phyloP scores from a whole-genome alignment of 2,113 vertebrate genomes.

The Thamnaconus septentrionalis region DNA sequence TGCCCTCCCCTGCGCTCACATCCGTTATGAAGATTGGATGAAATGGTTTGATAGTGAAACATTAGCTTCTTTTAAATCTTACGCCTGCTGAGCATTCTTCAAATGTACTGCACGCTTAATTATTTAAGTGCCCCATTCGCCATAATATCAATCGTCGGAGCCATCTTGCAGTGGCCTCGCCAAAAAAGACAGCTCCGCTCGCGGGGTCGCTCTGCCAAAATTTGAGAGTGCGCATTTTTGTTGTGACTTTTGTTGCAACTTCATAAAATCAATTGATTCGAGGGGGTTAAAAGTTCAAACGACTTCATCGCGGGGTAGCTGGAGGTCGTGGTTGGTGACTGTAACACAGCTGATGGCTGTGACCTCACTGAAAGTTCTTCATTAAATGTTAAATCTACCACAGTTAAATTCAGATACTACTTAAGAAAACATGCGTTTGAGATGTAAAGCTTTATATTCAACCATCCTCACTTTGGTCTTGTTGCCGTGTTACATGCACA shows the following conservation, averaged over 20 bases:
- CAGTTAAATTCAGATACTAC: too few relatives aligned
- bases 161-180: constrained; percentile 49
- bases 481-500: too few relatives aligned
- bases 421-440: too few relatives aligned
- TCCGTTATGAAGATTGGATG: constrained; percentile 67
- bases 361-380: constrained; percentile 1
- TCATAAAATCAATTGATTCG: constrained; percentile 29
- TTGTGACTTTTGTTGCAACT: not conserved
- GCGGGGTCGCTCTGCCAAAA: not conserved
- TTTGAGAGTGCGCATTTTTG: not conserved
- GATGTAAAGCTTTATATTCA: not conserved
- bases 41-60: constrained; percentile 77
- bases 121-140: constrained; percentile 70
- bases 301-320: constrained; percentile 6
- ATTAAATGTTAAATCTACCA: too few relatives aligned
- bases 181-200: constrained; percentile 3
- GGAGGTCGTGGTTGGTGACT: not conserved
- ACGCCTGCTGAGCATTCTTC: constrained; percentile 73
- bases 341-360: not conserved
- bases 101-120: constrained; percentile 76
- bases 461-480: too few relatives aligned
- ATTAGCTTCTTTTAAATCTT: constrained; percentile 78
- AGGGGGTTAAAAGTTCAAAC: constrained; percentile 23
- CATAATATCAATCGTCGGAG: constrained; percentile 57
- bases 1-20: constrained; percentile 47